Base-by-base conservation (phyloP, 1,140 invertebrate genomes). In the Arion vulgaris region DNA sequence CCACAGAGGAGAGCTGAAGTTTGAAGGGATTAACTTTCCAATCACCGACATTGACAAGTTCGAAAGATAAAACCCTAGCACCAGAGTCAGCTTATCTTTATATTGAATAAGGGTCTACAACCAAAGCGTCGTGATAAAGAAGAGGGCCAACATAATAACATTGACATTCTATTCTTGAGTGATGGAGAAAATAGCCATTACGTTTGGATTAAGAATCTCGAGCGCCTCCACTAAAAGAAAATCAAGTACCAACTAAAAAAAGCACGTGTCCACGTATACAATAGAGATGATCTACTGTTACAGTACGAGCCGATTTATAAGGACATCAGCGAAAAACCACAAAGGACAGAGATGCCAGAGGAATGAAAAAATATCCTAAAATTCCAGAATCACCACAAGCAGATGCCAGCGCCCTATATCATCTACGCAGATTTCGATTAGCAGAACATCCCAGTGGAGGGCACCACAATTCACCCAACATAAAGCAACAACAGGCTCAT, bases 381-480 rank as follows among this genome's bases (percentile, higher is more conserved):
- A 11, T 86, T 83, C 74, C 38, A 45, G 28, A 82, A 83, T 53
- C 34, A 81, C 26, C 66, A 83, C 36, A 85, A 81, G 81, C 85
- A 86, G 80, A 81, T 86, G 0, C 41, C 23, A n/a, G 69, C 69
- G n/a, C 75, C 82, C 15, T 83, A 72, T 45, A 81, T 83, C 75
- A 76, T 45, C 15, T 76, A 76, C 17, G 76, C 83, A 1, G 80
- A 86, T 57, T 83, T 86, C 77, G 83, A 85, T 36, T 68, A 76
- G 19, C 49, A 85, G 32, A 86, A 81, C 23, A 80, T 81, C 11
- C 84, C 84, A 28, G 19, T 85, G 15, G 69, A 66, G 36, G 83
- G 77, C 13, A n/a, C 39, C 0, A 69, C 73, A 5, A 36, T 32
- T 1, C 53, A 69, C 32, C 80, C 80, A 39, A 68, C 34, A n/a